These are phyloP conservation scores for Leucoraja erinaceus DNA, from an alignment of 2,113 vertebrate species.

Conservation along the genomic window DNA sequence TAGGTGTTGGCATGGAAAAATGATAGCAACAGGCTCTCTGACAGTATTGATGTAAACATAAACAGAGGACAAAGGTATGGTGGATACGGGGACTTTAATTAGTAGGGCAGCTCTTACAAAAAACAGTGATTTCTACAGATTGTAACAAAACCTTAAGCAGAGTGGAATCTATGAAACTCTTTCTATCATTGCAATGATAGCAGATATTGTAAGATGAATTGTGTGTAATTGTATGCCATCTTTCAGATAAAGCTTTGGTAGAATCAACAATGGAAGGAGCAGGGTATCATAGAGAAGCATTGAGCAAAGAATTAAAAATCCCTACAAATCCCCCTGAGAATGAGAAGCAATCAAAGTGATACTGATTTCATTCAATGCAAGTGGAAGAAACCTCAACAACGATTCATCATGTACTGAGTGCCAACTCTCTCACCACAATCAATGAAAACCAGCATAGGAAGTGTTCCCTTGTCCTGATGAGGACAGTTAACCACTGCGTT, in stretches of 20 bases:
- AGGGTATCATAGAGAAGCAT: neutral
- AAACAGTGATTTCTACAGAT: neutral
- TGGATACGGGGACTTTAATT: neutral
- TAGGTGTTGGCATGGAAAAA: neutral
- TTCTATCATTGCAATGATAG: neutral
- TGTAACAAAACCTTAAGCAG: neutral
- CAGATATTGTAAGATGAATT: neutral
- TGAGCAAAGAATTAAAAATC: neutral
- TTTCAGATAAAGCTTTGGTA: neutral
- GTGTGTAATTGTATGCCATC: neutral
- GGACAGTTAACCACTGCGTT: neutral
- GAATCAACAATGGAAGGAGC: neutral
- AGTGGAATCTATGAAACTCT: neutral
- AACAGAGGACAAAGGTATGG: too few relatives aligned
- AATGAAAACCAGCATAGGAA: neutral
- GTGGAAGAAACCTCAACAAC: neutral
- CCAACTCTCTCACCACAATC: neutral
- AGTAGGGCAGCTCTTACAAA: neutral
- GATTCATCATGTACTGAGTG: neutral
- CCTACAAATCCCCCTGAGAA: neutral
- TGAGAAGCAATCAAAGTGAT: neutral
- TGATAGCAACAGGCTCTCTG: neutral
- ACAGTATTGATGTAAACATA: too few relatives aligned
- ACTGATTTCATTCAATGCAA: neutral
- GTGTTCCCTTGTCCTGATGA: neutral